Evolutionary conservation across 35 echinoderm and acorn worm species (phyloP).

Genomic region (Ophiothrix spiculata): DNA sequence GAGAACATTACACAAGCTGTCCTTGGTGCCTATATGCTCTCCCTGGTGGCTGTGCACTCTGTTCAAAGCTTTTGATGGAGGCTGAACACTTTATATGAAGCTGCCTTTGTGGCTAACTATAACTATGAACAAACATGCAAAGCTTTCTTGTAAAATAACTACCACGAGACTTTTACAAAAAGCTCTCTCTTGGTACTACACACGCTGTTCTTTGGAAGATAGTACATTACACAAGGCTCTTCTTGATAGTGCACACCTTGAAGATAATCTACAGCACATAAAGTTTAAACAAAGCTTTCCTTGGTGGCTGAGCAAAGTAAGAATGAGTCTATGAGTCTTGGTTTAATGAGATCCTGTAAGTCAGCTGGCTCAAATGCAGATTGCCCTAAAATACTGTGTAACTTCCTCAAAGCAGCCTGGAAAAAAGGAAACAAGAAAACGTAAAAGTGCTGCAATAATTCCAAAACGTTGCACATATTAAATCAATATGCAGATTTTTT

Average conservation of each 20-base stretch:
- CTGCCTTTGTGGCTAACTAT: too few relatives aligned
- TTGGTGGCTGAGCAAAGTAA: slow-evolving; percentile 34
- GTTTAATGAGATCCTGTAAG: slow-evolving; percentile 46
- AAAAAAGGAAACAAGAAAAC: slow-evolving; percentile 1
- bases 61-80: too few relatives aligned
- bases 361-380: slow-evolving; percentile 29
- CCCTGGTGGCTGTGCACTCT: too few relatives aligned
- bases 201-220: background rate
- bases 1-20: too few relatives aligned
- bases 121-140: too few relatives aligned
- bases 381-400: slow-evolving; percentile 33
- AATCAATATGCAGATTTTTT: background rate
- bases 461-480: background rate
- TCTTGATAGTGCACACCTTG: background rate
- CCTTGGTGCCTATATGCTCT: too few relatives aligned
- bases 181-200: too few relatives aligned
- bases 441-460: background rate
- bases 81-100: too few relatives aligned
- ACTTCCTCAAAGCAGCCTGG: slow-evolving; percentile 53
- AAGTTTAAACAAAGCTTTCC: slow-evolving; percentile 76
- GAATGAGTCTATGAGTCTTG: slow-evolving; percentile 62
- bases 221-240: background rate
- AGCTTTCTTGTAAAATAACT: too few relatives aligned
- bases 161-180: too few relatives aligned
- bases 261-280: too few relatives aligned